Base-by-base conservation (phyloP, 2,797 vertebrate species). In the Clamator glandarius region DNA sequence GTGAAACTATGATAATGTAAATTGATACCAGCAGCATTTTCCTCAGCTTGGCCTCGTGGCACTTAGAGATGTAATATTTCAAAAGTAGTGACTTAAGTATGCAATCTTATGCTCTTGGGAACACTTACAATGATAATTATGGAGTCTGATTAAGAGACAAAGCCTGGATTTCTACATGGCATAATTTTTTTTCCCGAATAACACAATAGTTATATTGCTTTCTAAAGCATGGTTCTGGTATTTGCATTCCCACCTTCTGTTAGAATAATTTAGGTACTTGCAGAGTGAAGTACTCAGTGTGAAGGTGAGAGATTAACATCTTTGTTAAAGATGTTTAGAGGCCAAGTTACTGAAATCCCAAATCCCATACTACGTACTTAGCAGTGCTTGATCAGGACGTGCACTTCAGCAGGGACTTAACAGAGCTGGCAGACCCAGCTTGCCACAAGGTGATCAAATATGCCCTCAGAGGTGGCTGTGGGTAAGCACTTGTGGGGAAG, bases 311-410 rank as follows among this genome's bases (percentile, higher is more conserved):
- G 17, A 51, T 58, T 14, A n/a, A 14, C 4, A 23, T 50, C 17
- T 74, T 75, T 50, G 26, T 25, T 46, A 52, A 89, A 87, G 33
- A 79, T 31, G 39, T 39, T 24, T 41, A 25, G 11, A 54, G 28
- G 51, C 5, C 3, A 25, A 33, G 19, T 8, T 52, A 29, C 28
- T 42, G 36, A 83, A 79, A 80, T 50, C 19, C 35, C 25, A 14
- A 46, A 36, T 28, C 9, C 28, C 23, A 23, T 7, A 10, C 7
- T 1, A 0, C 0, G 0, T 50, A 61, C 44, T 44, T 62, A 77
- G 10, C n/a, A 39, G 25, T 35, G n/a, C 12, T 68, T 72, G 21
- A 39, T 25, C 11, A 15, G 17, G 17, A 18, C 20, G 7, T 9
- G 17, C 5, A 4, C 23, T 52, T 62, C 18, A 58, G 23, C 29